Evolutionary conservation across 1,140 invertebrate species (phyloP).

Genomic region (Aphaenogaster rudis): DNA sequence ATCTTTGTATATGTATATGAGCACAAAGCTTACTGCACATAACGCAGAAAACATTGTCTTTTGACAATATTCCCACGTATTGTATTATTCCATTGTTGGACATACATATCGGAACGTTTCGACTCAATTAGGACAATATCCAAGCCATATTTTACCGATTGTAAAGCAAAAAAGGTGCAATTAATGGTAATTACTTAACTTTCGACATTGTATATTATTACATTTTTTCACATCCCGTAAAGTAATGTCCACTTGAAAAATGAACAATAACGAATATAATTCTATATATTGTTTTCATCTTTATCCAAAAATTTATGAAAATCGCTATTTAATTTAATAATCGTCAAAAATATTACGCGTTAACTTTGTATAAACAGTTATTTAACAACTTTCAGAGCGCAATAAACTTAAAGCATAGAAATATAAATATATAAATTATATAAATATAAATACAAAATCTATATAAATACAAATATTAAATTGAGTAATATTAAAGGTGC

Average conservation of each 20-base stretch:
- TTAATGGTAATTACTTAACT: neutral
- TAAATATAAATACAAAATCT: neutral
- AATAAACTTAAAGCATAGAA: neutral
- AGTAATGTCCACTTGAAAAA: neutral
- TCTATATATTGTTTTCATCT: neutral
- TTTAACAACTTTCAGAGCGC: neutral
- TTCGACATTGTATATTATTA: neutral
- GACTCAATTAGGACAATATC: neutral
- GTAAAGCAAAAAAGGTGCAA: neutral
- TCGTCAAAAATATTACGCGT: neutral
- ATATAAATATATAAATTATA: neutral
- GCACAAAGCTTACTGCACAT: neutral
- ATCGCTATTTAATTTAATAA: neutral
- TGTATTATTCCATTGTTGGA: no score
- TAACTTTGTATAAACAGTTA: neutral
- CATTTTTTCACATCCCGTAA: neutral
- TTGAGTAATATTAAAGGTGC: constrained; percentile 5
- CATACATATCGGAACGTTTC: neutral
- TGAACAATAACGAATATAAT: neutral
- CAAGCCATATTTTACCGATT: neutral
- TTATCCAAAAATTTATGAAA: neutral
- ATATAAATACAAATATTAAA: neutral
- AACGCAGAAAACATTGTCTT: no score
- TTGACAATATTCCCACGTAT: no score
- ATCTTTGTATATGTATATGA: neutral